A percentile compares a stretch with the other conserved stretches of the same genome.
These are phyloP conservation scores for Natrix natrix DNA, from an alignment of 2,797 vertebrate genomes.

Conservation along the genomic window DNA sequence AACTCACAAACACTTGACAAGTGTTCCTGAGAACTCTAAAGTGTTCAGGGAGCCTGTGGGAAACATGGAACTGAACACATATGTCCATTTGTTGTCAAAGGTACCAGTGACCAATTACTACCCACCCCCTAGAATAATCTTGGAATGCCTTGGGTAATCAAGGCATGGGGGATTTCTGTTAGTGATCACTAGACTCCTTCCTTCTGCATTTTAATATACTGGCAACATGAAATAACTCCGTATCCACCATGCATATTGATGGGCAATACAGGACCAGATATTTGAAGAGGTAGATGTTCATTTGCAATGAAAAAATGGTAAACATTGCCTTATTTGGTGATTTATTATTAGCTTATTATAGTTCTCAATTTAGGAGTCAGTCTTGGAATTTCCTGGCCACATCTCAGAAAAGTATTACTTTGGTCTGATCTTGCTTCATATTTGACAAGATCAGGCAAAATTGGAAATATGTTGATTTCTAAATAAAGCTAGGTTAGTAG, in stretches of 20 bases:
- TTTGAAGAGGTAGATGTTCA: background rate
- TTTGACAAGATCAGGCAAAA: background rate
- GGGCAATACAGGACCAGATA: background rate
- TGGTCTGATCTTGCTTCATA: background rate
- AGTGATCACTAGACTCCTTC: background rate
- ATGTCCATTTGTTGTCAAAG: background rate
- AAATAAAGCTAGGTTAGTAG: background rate
- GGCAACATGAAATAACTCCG: background rate
- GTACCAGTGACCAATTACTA: background rate
- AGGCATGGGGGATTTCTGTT: background rate
- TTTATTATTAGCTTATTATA: background rate
- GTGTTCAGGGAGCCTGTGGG: background rate
- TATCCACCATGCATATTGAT: background rate
- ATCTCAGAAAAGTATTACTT: background rate
- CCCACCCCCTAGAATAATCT: background rate
- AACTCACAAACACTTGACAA: background rate
- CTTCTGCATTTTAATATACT: background rate
- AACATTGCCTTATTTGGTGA: background rate
- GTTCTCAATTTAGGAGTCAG: background rate
- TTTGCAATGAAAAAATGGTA: background rate
- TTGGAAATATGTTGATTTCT: background rate
- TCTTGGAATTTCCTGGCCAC: background rate
- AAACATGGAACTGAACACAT: background rate
- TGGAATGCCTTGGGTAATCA: background rate
- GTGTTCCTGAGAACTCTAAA: background rate